These are phyloP conservation scores for Capromys pilorides DNA, from an alignment of 2,797 vertebrate genomes.

Conservation along the genomic window DNA sequence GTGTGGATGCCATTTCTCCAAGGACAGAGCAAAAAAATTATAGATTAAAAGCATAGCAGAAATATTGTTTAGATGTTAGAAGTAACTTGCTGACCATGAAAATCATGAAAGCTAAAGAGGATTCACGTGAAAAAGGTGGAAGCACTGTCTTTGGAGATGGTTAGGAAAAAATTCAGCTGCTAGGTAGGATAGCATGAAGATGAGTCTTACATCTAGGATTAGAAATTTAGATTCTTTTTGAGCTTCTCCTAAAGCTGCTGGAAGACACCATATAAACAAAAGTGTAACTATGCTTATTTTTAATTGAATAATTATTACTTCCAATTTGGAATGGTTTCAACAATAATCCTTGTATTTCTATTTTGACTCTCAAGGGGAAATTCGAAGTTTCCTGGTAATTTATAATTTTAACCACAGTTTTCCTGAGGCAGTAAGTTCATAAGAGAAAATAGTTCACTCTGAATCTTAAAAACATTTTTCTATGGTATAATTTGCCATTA, in stretches of 20 bases:
- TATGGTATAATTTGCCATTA: slow-evolving; percentile 78
- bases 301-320: slow-evolving; percentile 80
- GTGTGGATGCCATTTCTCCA: neutral
- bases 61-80: slow-evolving; percentile 29
- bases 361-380: slow-evolving; percentile 76
- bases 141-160: slow-evolving; percentile 31
- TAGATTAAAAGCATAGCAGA: neutral
- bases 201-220: neutral
- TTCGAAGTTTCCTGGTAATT: slow-evolving; percentile 78
- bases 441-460: slow-evolving; percentile 71
- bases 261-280: slow-evolving; percentile 65
- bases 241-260: slow-evolving; percentile 49
- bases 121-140: neutral
- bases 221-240: neutral
- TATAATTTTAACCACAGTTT: slow-evolving; percentile 80
- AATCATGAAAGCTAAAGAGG: neutral
- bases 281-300: slow-evolving; percentile 74
- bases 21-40: neutral
- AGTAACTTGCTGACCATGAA: neutral
- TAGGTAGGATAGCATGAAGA: neutral
- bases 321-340: slow-evolving; percentile 75
- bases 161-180: neutral
- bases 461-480: slow-evolving; percentile 66
- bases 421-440: slow-evolving; percentile 79
- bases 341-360: slow-evolving; percentile 77